phyloP scores from a whole-genome alignment of 2,888 invertebrate species.

The Machimus atricapillus region DNA sequence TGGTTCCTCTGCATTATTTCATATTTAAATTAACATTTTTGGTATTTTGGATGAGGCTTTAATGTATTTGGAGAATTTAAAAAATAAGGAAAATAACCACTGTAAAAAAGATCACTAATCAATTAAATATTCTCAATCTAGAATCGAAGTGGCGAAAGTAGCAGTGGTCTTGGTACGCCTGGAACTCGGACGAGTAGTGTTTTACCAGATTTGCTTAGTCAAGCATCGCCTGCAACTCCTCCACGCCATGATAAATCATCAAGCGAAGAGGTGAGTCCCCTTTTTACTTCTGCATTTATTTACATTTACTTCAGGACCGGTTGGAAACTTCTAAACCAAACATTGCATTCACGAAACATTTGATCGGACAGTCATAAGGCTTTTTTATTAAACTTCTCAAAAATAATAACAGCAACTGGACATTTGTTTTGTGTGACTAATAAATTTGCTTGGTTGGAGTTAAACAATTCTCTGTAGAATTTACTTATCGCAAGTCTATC shows the following conservation, averaged over 20 bases:
- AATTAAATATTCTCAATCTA: constrained; percentile 45
- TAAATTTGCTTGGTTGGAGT: constrained; percentile 47
- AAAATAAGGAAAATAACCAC: neutral
- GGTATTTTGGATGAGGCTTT: neutral
- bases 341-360: neutral
- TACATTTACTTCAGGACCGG: constrained; percentile 38
- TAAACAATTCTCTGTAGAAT: neutral
- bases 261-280: constrained; percentile 86
- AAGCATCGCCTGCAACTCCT: constrained; percentile 84
- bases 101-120: neutral
- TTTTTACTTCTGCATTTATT: neutral
- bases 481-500: neutral
- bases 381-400: neutral
- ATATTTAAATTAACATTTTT: neutral
- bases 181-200: constrained; percentile 90
- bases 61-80: neutral
- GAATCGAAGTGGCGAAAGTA: constrained; percentile 61
- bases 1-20: neutral
- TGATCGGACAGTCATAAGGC: neutral
- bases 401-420: neutral
- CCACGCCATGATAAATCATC: constrained; percentile 90
- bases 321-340: constrained; percentile 17
- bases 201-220: constrained; percentile 93
- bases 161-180: constrained; percentile 66
- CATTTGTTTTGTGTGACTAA: constrained; percentile 49